Conservation (phyloP, 2,888 invertebrate species). For the Melanostoma scalare region DNA sequence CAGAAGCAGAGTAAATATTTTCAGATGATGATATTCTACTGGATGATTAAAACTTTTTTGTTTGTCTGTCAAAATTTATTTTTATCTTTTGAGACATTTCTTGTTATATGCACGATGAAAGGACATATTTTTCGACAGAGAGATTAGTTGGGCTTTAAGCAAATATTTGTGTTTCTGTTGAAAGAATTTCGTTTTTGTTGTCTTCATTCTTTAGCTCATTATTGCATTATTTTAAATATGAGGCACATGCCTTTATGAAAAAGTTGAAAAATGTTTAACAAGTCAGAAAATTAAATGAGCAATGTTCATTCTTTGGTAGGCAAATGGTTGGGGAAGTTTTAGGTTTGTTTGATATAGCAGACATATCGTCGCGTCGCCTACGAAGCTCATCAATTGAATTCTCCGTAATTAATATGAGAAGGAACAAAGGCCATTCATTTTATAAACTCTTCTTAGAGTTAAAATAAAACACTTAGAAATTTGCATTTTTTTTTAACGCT, state of each 20-base stretch:
- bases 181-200: conserved; percentile 1
- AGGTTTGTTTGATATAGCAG: background rate
- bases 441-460: background rate
- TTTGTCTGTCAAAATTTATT: conserved; percentile 49
- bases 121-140: conserved; percentile 3
- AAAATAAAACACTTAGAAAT: background rate
- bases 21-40: conserved; percentile 35
- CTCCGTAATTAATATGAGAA: background rate
- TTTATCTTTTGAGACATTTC: conserved; percentile 18
- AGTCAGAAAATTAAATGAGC: conserved; percentile 6
- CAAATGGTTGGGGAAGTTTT: background rate
- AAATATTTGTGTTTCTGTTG: conserved; percentile 17
- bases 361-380: conserved; percentile 7
- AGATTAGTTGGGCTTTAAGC: conserved; percentile 14
- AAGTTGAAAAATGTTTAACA: background rate
- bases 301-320: background rate
- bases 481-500: background rate
- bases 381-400: background rate
- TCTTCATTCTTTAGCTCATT: background rate
- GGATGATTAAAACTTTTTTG: conserved; percentile 52
- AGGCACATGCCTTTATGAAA: no score
- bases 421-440: background rate
- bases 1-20: conserved; percentile 56
- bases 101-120: conserved; percentile 11
- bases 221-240: no score